Evolutionary conservation across 2,888 invertebrate species (phyloP), one percentile per base, ranked within the genome.

Genomic region (Macropis europaea): DNA sequence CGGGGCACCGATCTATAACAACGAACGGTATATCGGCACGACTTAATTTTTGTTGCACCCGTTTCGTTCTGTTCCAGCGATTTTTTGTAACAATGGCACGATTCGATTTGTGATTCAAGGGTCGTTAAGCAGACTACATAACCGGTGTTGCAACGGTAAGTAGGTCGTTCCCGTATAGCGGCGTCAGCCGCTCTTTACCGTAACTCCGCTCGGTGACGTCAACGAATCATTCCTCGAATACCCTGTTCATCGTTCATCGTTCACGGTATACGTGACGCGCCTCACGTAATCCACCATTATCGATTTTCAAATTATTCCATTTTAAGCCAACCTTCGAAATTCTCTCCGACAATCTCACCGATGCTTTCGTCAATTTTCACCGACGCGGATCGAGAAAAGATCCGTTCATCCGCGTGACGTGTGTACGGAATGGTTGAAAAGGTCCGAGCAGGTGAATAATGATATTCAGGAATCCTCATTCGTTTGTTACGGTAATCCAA

Each of bases 191-290:
- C 50, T 70, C 73, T 83, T 80, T 82, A 82, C 82, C 81, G 79
- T 80, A 84, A 81, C 66, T 17, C 32, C 38, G 28, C n/a, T 17
- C 48, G 53, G 22, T 77, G 73, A 79, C 81, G 79, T 80, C 73
- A 73, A 19, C 30, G n/a, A 54, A 47, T 61, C 59, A 72, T 57
- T 73, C 66, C 40, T 43, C 52, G 62, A 64, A 73, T 52, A 26
- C 22, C 43, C 42, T 22, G 15, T 17, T n/a, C n/a, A n/a, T n/a
- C n/a, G 7, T 13, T 24, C 6, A n/a, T 36, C 13, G 36, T 42
- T 22, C 9, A 9, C 26, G 32, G 28, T 6, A 13, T 22, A 72
- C 75, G 75, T 80, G 77, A 70, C 63, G 54, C 15, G 4, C 17
- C 24, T 52, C 80, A 71, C 75, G 80, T 69, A 68, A 54, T 13